Conservation (phyloP, 2,797 vertebrate genomes). For the Hippocampus kuda region DNA sequence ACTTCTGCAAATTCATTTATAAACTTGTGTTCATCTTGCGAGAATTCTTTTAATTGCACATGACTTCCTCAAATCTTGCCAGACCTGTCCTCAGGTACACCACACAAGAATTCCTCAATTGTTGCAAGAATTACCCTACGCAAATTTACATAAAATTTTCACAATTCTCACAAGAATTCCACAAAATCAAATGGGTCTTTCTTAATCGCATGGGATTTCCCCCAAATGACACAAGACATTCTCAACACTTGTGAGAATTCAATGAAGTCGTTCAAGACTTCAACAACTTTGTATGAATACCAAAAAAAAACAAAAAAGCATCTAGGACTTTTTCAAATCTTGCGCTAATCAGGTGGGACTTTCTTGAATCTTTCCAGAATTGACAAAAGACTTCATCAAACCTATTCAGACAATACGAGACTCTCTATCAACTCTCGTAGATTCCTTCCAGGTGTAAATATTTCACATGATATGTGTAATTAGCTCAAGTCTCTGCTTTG, state of each 20-base stretch:
- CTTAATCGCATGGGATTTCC: too few species aligned
- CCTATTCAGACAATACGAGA: background rate
- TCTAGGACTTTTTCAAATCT: too few species aligned
- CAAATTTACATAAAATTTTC: too few species aligned
- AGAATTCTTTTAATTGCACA: too few species aligned
- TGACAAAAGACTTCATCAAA: background rate
- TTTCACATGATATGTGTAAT: background rate
- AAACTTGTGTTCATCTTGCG: too few species aligned
- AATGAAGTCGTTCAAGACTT: background rate
- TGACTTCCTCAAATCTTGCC: background rate
- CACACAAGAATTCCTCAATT: too few species aligned
- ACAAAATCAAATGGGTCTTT: background rate
- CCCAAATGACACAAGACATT: background rate
- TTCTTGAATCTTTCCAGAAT: too few species aligned
- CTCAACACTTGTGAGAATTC: background rate
- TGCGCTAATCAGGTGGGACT: too few species aligned
- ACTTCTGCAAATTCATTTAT: too few species aligned
- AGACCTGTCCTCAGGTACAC: background rate
- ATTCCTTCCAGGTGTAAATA: background rate
- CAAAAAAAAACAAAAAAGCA: too few species aligned
- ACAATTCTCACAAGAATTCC: background rate
- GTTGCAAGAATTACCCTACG: too few species aligned
- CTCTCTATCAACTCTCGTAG: too few species aligned
- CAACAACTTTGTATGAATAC: background rate
- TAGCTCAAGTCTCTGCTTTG: background rate